Base-by-base conservation (phyloP, 2,797 vertebrate genomes). In the Harpagifer antarcticus region DNA sequence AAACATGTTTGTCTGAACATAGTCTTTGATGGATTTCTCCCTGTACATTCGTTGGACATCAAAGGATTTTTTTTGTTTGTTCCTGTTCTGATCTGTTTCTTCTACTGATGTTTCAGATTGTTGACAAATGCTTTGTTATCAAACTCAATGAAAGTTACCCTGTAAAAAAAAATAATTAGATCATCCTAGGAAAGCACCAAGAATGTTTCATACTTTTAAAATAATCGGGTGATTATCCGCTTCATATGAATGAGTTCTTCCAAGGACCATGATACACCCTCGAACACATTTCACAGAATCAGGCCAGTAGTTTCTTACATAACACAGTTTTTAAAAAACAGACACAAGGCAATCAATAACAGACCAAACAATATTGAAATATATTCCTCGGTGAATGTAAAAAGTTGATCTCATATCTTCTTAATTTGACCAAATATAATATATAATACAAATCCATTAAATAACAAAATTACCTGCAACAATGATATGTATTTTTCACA, bases 11-110 rank as follows among this genome's bases (percentile, higher is more conserved):
- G 62, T 66, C 20, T 76, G 56, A 37, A 48, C 13, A 2, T 69
- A 61, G 4, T 54, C 57, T 80, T 75, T 72, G 50, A 78, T 67
- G 57, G 45, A 81, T 75, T 61, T 42, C 16, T 63, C 61, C 27
- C 66, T 37, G 27, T 48, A 14, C 31, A 50, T 73, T 66, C 42
- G 17, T 70, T 72, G 66, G 61, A 76, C 68, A 67, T 73, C 20
- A 76, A 47, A 76, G 65, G 17, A 48, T 13, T 1, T 42, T n/a
- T 42, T 65, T 14, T n/a, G n/a, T n/a, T 23, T 23, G 43, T 12
- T 68, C 52, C 17, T 16, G 13, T 10, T 5, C 2, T 62, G 55
- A 45, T 66, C 7, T 57, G 33, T 53, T 58, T 48, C 9, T 19
- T 14, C 13, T 56, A 27, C 37, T 64, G 63, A 64, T 50, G 33